These are phyloP conservation scores for Stenchaetothrips biformis DNA, from an alignment of 2,888 invertebrate species.

Conservation along the genomic window DNA sequence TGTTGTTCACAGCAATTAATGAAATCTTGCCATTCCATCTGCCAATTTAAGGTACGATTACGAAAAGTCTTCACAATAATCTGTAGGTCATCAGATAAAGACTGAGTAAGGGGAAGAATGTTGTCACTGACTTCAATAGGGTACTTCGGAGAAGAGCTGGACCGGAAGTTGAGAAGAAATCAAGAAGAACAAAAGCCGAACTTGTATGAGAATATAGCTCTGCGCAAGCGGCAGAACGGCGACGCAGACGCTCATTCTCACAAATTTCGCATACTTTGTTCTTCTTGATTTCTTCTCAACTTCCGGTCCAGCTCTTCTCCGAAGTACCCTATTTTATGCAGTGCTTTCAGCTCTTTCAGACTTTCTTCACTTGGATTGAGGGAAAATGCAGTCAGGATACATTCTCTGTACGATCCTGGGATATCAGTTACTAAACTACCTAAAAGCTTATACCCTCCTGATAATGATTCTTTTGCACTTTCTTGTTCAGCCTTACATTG, in stretches of 20 bases:
- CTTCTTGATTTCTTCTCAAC: no score
- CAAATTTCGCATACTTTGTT: no score
- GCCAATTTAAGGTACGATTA: conserved; percentile 67
- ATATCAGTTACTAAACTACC: conserved; percentile 57
- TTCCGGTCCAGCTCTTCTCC: no score
- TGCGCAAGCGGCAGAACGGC: no score
- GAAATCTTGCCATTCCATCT: conserved; percentile 56
- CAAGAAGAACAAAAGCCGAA: no score
- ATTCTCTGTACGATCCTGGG: conserved; percentile 61
- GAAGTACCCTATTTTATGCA: no score
- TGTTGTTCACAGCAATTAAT: conserved; percentile 54
- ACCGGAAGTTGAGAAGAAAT: no score
- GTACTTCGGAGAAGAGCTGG: no score
- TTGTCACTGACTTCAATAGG: no score
- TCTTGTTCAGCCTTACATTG: conserved; percentile 52
- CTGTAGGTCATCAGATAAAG: conserved; percentile 63
- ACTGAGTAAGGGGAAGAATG: no score
- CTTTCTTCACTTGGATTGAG: conserved; percentile 61
- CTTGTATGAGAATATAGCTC: no score
- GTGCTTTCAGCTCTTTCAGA: conserved; percentile 45
- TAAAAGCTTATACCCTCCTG: conserved; percentile 60
- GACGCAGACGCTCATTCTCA: no score
- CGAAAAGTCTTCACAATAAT: conserved; percentile 66
- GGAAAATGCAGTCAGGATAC: conserved; percentile 69
- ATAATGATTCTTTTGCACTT: conserved; percentile 49